Base-by-base conservation (phyloP, 2,888 invertebrate species). In the Isotomurus palustris region DNA sequence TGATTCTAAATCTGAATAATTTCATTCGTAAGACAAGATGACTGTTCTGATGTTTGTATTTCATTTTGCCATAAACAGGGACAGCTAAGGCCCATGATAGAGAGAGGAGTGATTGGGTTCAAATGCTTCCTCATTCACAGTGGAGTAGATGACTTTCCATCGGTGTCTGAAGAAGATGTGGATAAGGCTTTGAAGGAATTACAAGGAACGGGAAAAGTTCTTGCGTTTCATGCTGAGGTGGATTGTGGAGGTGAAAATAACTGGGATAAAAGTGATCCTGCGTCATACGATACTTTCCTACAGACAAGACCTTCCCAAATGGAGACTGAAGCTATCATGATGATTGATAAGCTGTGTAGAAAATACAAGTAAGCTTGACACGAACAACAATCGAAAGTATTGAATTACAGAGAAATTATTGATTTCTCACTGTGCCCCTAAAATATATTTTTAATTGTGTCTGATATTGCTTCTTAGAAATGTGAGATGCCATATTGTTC, bases 181-280 rank as follows among this genome's bases (percentile, higher is more conserved):
- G 78, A 80, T 61, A 75, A 77, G 44, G 82, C 84, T 1, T 77
- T 86, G 43, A 70, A 75, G 5, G 80, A 80, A 53, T 75, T 87
- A 2, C 78, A 82, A 67, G 80, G 81, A 45, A 81, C 82, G 1
- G 80, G 80, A 53, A 80, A 82, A 21, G 76, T 85, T 25, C 74
- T 87, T 52, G 84, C 86, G 86, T 85, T 86, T 72, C 86, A 87
- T 70, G 86, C 86, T 2, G 87, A 87, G 75, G 72, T 82, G 38
- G 82, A 82, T 58, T 76, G 78, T 14, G 61, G 59, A 8, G 51
- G 57, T 3, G 64, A 65, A 35, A 62, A 52, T 36, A 58, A 60
- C 12, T 35, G 43, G 28, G 12, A 45, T n/a, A 36, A 47, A 67
- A 74, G 71, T 73, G 80, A 83, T 71, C 81, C 82, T 2, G 80